Evolutionary conservation across 2,113 vertebrate species (phyloP), one percentile per base, ranked within the genome.

Genomic region (Otolemur garnettii): DNA sequence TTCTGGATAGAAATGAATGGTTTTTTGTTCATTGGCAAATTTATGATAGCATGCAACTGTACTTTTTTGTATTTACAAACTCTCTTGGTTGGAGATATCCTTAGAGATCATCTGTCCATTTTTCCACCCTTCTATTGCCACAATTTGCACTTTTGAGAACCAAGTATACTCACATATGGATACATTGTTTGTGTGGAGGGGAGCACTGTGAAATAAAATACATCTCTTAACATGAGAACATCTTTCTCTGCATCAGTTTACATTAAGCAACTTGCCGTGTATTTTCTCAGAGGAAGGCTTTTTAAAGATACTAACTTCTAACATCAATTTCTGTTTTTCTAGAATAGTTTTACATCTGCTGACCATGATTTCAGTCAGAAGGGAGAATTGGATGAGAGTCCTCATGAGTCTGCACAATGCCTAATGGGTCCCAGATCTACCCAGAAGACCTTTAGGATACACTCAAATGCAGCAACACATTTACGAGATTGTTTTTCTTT

Each of bases 1-100:
- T 98, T 99, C 99, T 99, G 97, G 45, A 97, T 86, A 93, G 17
- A 98, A 97, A 95, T 0, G 69, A 8, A 6, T 57, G 1, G 42
- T 38, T 93, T 94, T 35, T 22, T 9, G 9, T 9, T 84, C 79
- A 91, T 1, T 57, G 38, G 68, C 22, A 74, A 81, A 77, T 30
- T 75, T 35, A 83, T 12, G 15, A n/a, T 5, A 80, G 53, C 12
- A 86, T 10, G 50, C 6, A 21, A 18, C 38, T 78, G 8, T 24
- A 42, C 17, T 69, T 69, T 28, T 53, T 60, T 57, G 30, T 62
- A 10, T 21, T 35, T 79, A 64, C 5, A 85, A 91, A 80, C 33
- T 86, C 64, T 91, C 24, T 21, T 30, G 33, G 4, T 66, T 60
- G 26, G 22, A 88, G 72, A 84, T 53, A 97, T 59, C 3, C 50